Base-by-base conservation (phyloP, 1,140 invertebrate species). In the Globodera rostochiensis region DNA sequence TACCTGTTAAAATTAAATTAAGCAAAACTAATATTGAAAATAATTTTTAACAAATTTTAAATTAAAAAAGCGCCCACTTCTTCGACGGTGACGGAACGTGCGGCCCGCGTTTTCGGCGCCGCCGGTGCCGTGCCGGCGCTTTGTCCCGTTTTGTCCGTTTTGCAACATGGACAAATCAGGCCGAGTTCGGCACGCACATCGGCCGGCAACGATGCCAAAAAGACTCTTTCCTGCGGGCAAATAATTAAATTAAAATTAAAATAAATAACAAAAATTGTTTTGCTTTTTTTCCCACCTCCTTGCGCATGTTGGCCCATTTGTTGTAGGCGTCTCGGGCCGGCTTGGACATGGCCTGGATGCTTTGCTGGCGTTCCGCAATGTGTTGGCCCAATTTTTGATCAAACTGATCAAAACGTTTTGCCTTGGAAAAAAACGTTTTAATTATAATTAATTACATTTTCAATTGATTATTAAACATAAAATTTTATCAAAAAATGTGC, bases 241-340 rank as follows among this genome's bases (percentile, higher is more conserved):
- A 21, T 8, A 73, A 60, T 45, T 66, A n/a, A 47, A 50, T 11
- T 46, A 60, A n/a, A n/a, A 36, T 8, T 45, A 49, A 79, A 84
- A n/a, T 84, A 5, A 4, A 77, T 13, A 25, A 36, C 1, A 75
- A 21, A 25, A 21, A 36, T 53, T 21, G 9, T 49, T 46, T 64
- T 75, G 15, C 2, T 36, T 5, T 13, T 36, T 4, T 69, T 7
- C 73, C 49, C 53, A 86, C 85, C 80, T 88, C 66, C 73, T 88
- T 82, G 50, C 87, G 77, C 74, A 88, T 79, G 9, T 80, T 77
- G 25, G 83, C 86, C 87, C 87, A 88, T 74, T 88, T 81, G 45
- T 88, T 82, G 69, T 88, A 89, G 46, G 97, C 97, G 0, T 98
- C 99, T 91, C 92, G 98, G 7, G 97, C 98, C 91, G 92, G 97